Percentiles rank a stretch among this genome's conserved stretches.
Evolutionary conservation across 2,888 invertebrate genomes (phyloP).

Genomic region (Pseudococcus longispinus): DNA sequence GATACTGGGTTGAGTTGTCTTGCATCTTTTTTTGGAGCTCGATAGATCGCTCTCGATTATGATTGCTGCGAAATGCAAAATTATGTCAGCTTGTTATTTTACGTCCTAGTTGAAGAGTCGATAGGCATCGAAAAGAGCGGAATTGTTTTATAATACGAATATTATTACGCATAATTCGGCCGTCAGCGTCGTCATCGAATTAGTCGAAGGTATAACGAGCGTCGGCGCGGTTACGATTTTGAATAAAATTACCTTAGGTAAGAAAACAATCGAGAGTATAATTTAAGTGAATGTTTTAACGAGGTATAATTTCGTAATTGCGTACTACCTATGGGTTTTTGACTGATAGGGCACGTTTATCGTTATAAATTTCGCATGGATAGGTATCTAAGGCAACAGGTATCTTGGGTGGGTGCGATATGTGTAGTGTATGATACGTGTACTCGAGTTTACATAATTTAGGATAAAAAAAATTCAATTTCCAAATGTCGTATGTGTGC

Average conservation of each 20-base stretch:
- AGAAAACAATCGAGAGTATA: not conserved
- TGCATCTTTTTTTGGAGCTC: not conserved
- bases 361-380: not conserved
- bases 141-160: constrained; percentile 2
- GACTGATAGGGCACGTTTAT: constrained; percentile 16
- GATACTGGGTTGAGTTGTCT: not conserved
- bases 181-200: not conserved
- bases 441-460: not conserved
- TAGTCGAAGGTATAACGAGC: constrained; percentile 4
- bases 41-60: not conserved
- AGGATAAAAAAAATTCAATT: constrained; percentile 24
- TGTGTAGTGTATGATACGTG: not conserved
- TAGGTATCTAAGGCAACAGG: not conserved
- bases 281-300: constrained; percentile 6
- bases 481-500: not conserved
- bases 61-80: not conserved
- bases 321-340: not conserved
- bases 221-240: not conserved
- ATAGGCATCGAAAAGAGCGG: constrained; percentile 1
- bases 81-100: constrained; percentile 24
- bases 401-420: constrained; percentile 8
- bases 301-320: constrained; percentile 11
- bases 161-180: constrained; percentile 1
- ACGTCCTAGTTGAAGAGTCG: constrained; percentile 20
- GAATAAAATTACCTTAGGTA: not conserved